Percentiles rank a stretch among this genome's conserved stretches.
Evolutionary conservation across 2,797 vertebrate species (phyloP).

Genomic region (Margarornis squamiger): DNA sequence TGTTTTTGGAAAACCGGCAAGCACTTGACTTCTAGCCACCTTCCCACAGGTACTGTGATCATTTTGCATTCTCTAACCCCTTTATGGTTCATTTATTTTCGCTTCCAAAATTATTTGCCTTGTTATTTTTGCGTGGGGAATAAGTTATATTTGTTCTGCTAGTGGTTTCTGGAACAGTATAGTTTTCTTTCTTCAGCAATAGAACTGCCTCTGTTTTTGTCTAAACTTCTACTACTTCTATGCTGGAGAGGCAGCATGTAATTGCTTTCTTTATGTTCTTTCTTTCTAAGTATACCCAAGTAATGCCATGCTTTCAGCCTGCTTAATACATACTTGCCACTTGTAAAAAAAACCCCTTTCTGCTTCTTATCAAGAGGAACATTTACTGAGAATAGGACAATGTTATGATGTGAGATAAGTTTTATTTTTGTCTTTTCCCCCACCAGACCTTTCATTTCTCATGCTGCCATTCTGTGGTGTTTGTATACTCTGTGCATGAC

Average conservation of each 20-base stretch:
- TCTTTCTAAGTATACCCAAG: background rate
- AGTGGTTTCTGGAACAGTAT: background rate
- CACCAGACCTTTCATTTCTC: background rate
- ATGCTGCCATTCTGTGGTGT: background rate
- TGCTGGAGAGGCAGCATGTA: background rate
- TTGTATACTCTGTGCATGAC: background rate
- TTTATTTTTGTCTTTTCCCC: background rate
- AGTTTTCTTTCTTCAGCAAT: background rate
- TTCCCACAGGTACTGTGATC: background rate
- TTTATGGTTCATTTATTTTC: background rate
- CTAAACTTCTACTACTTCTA: background rate
- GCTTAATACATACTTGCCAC: background rate
- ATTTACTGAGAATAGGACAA: background rate
- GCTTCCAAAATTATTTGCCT: background rate
- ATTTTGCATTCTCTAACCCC: background rate
- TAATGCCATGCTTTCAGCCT: background rate
- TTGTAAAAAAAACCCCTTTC: background rate
- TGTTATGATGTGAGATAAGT: background rate
- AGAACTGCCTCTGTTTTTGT: background rate
- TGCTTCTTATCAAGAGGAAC: background rate
- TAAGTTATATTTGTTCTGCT: background rate
- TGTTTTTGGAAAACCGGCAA: background rate
- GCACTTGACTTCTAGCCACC: background rate
- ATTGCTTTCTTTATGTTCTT: background rate
- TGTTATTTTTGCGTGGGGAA: background rate